A percentile compares a stretch with the other conserved stretches of the same genome.
Evolutionary conservation across 1,140 invertebrate genomes (phyloP).

Genomic region (Drosophila tropicalis): DNA sequence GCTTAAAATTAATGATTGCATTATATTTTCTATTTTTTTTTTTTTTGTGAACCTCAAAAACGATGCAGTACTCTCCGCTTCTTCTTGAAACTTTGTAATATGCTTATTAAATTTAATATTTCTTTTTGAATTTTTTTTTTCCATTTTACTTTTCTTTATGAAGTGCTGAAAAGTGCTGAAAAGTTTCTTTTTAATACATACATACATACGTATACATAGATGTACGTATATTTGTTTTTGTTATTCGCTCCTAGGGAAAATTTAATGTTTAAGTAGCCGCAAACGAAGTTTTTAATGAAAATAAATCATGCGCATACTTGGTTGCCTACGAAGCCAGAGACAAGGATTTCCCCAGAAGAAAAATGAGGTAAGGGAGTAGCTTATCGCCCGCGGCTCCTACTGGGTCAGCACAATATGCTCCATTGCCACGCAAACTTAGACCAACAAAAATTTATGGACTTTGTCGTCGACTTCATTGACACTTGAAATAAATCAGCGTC

Average conservation of each 20-base stretch:
- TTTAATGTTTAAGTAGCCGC: slow-evolving; percentile 58
- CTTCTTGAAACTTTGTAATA: slow-evolving; percentile 69
- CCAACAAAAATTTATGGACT: slow-evolving; percentile 59
- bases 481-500: slow-evolving; percentile 49
- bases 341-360: slow-evolving; percentile 14
- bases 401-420: slow-evolving; percentile 25
- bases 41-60: slow-evolving; percentile 29
- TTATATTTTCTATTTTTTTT: slow-evolving; percentile 27
- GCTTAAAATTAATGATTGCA: slow-evolving; percentile 76
- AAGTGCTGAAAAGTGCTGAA: slow-evolving; percentile 38
- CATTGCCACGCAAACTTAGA: slow-evolving; percentile 47
- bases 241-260: slow-evolving; percentile 21
- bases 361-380: slow-evolving; percentile 3
- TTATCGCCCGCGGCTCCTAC: slow-evolving; percentile 27
- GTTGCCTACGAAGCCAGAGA: slow-evolving; percentile 42
- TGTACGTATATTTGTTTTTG: slow-evolving; percentile 24
- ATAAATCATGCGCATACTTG: slow-evolving; percentile 72
- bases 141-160: slow-evolving; percentile 35
- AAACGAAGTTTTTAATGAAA: slow-evolving; percentile 69
- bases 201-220: neutral
- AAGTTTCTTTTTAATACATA: slow-evolving; percentile 26
- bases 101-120: slow-evolving; percentile 68
- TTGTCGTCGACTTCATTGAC: slow-evolving; percentile 44
- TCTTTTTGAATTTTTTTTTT: slow-evolving; percentile 18
- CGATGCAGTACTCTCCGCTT: slow-evolving; percentile 38